Base-by-base conservation (phyloP, 2,113 vertebrate genomes). In the Verasper variegatus region DNA sequence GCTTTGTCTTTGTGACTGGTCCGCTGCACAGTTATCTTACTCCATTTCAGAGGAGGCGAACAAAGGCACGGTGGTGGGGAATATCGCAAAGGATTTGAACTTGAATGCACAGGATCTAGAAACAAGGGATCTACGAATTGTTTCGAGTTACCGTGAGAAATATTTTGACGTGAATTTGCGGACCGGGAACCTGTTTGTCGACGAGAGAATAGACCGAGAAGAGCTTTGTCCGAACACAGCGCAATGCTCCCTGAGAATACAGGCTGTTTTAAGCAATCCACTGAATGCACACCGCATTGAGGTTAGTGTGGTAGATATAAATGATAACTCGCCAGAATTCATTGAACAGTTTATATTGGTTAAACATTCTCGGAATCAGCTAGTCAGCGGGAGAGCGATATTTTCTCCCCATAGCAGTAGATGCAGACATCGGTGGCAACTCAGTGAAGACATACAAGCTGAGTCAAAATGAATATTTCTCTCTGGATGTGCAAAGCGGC, bases 371-470 rank as follows among this genome's bases (percentile, higher is more conserved):
- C 27, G 1, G 90, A 91, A 59, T 87, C 66, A n/a, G 0, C 15
- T 47, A n/a, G 3, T 47, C 54, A 0, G 31, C 65, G 4, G 65
- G 65, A 21, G 65, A 55, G 51, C 26, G 65, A 21, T 68, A 68
- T 68, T 9, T 68, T 10, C 65, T 68, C 49, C 65, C 65, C 0
- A 40, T 78, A 5, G 88, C 90, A 0, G 68, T 15, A 15, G 85
- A 93, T 47, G 52, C 66, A n/a, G 94, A 95, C 40, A 83, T 81
- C 1, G 90, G 92, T 17, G 82, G 63, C 20, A 93, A 94, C 71
- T 68, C 92, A 9, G 78, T 95, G 0, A 93, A 90, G n/a, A 87
- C 0, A 21, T 95, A 95, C 68, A 94, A 91, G 45, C 89, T 95
- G 37, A 94, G 86, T 26, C 78, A 69, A 6, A 95, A 91, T 82